These are phyloP conservation scores for Heliconius erato DNA, from an alignment of 2,888 invertebrate genomes.

Conservation along the genomic window DNA sequence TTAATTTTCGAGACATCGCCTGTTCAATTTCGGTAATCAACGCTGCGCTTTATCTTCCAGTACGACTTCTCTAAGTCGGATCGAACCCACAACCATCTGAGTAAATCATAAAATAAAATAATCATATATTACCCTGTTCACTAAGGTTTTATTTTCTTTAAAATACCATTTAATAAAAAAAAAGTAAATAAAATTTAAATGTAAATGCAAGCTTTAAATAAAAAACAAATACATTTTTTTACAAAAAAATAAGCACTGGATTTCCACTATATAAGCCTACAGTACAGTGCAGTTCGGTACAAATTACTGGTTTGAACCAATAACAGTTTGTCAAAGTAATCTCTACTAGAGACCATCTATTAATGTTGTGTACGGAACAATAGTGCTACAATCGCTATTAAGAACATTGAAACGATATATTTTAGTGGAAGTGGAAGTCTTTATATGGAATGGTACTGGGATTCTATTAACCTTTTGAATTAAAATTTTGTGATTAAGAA, in stretches of 20 bases:
- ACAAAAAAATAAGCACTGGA: not conserved
- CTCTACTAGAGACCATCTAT: conserved; percentile 30
- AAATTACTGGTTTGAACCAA: conserved; percentile 31
- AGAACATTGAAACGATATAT: conserved; percentile 19
- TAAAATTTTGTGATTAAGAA: not conserved
- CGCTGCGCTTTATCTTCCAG: too few relatives aligned
- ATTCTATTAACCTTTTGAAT: too few relatives aligned
- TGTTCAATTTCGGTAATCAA: too few relatives aligned
- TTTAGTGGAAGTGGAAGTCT: not conserved
- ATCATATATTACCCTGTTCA: too few relatives aligned
- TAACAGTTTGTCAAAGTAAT: conserved; percentile 40
- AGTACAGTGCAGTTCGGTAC: conserved; percentile 3
- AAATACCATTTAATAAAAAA: not conserved
- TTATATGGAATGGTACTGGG: not conserved
- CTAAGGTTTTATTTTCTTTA: not conserved
- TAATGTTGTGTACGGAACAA: conserved; percentile 36
- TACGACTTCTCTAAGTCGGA: too few relatives aligned
- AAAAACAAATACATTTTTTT: not conserved
- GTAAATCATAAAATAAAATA: too few relatives aligned
- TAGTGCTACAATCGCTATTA: conserved; percentile 29
- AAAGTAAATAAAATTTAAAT: not conserved
- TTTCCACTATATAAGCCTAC: not conserved
- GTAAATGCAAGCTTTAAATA: not conserved
- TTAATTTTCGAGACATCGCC: too few relatives aligned
- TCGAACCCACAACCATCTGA: too few relatives aligned